phyloP scores from a whole-genome alignment of 23 tunicate genomes.

The Corella eumyota region DNA sequence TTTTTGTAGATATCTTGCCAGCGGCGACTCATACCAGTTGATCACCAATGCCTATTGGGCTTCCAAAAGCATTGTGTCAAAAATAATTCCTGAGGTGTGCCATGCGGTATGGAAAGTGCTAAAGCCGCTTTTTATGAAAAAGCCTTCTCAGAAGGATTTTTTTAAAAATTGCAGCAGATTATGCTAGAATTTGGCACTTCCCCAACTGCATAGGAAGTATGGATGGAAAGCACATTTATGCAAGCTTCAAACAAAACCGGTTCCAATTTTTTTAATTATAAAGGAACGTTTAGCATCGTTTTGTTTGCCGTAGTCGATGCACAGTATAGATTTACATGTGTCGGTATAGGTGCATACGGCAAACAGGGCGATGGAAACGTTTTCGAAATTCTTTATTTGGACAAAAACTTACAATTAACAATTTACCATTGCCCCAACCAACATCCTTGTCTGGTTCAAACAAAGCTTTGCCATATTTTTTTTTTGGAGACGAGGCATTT shows the following conservation, averaged over 20 bases:
- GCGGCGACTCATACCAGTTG: constrained; percentile 2
- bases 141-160: neutral
- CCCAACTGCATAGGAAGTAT: constrained; percentile 8
- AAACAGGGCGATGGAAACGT: constrained; percentile 10
- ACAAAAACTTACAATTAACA: neutral
- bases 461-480: constrained; percentile 8
- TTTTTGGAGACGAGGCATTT: constrained; percentile 18
- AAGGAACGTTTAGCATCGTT: constrained; percentile 12
- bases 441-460: neutral
- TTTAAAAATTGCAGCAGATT: neutral
- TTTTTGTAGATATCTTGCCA: constrained; percentile 1
- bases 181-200: neutral
- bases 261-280: constrained; percentile 12
- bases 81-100: constrained; percentile 3
- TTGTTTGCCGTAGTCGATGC: constrained; percentile 10
- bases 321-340: constrained; percentile 7
- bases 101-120: neutral
- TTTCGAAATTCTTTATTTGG: constrained; percentile 1
- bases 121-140: neutral
- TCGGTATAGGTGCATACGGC: constrained; percentile 16
- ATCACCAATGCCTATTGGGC: constrained; percentile 7
- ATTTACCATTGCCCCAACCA: constrained; percentile 2
- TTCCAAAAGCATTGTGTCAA: neutral
- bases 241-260: constrained; percentile 8
- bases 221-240: constrained; percentile 17